These are phyloP conservation scores for Papilio gigon DNA, from an alignment of 2,888 invertebrate species.

Conservation along the genomic window DNA sequence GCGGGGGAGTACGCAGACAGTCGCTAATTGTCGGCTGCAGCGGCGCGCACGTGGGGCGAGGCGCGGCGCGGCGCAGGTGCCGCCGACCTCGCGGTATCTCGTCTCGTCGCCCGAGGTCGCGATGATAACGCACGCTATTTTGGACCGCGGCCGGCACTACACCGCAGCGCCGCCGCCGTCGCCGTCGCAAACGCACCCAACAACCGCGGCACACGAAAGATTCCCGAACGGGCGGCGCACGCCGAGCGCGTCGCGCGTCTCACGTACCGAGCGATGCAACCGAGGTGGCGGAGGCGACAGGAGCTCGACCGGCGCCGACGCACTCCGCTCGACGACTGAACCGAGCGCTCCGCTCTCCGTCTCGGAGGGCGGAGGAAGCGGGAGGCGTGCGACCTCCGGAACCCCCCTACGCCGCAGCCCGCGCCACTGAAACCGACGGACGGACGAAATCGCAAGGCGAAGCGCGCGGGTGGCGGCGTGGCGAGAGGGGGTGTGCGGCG, in stretches of 20 bases:
- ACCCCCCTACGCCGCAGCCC: constrained; percentile 63
- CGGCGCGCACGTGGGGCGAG: constrained; percentile 70
- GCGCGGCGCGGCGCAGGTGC: constrained; percentile 68
- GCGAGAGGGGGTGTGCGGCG: constrained; percentile 47
- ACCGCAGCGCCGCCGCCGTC: constrained; percentile 45
- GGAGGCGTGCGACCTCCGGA: constrained; percentile 76
- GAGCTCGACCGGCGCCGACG: constrained; percentile 71
- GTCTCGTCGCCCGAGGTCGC: constrained; percentile 78
- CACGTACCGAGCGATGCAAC: constrained; percentile 46
- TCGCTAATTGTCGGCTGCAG: constrained; percentile 60
- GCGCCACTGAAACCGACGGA: constrained; percentile 62
- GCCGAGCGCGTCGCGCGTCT: constrained; percentile 27
- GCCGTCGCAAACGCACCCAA: constrained; percentile 59
- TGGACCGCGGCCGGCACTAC: constrained; percentile 63
- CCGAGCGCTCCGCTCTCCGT: constrained; percentile 62
- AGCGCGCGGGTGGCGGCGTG: constrained; percentile 66
- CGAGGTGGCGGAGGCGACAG: constrained; percentile 45
- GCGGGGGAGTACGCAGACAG: constrained; percentile 45
- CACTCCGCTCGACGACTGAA: constrained; percentile 80
- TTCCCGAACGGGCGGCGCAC: constrained; percentile 37
- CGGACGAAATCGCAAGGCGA: constrained; percentile 49
- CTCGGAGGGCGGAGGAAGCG: constrained; percentile 66
- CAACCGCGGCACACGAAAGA: constrained; percentile 56
- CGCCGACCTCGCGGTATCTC: constrained; percentile 80
- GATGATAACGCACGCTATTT: constrained; percentile 80